Percentiles rank a stretch among this genome's conserved stretches.
Evolutionary conservation across 2,888 invertebrate genomes (phyloP).

Genomic region (Scotopteryx bipunctaria): DNA sequence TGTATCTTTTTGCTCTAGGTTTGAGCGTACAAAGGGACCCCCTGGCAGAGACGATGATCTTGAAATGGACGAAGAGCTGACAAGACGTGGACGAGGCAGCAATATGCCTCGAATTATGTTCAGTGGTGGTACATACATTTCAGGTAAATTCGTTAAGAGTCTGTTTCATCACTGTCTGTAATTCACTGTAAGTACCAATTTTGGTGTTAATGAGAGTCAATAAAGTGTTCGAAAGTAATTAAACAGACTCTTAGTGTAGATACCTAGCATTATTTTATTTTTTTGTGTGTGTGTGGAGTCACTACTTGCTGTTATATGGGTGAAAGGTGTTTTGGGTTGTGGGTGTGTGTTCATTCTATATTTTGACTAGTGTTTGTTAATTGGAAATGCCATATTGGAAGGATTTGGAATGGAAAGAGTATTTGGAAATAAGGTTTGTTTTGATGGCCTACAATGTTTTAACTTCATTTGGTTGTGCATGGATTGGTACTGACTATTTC

Average conservation of each 20-base stretch:
- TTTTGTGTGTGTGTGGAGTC: constrained; percentile 6
- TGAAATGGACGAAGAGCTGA: constrained; percentile 88
- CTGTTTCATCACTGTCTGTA: constrained; percentile 35
- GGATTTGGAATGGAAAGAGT: not conserved
- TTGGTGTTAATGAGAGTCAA: not conserved
- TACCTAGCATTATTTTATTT: constrained; percentile 20
- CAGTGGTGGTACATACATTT: constrained; percentile 72
- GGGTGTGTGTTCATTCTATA: constrained; percentile 1
- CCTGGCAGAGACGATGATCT: constrained; percentile 95
- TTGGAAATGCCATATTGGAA: not conserved
- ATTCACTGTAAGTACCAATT: constrained; percentile 28
- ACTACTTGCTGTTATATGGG: not conserved
- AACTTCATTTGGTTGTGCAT: constrained; percentile 3
- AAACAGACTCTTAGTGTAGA: constrained; percentile 35
- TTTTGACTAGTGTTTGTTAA: not conserved
- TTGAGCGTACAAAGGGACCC: constrained; percentile 93
- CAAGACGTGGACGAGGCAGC: constrained; percentile 86
- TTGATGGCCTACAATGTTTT: not conserved
- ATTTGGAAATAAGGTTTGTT: not conserved
- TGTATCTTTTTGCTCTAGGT: constrained; percentile 85
- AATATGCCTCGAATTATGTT: constrained; percentile 68
- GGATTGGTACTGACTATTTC: not conserved
- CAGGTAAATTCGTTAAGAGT: constrained; percentile 59
- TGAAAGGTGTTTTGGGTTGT: constrained; percentile 2
- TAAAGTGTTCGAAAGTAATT: constrained; percentile 26